Base-by-base conservation (phyloP, 2,113 vertebrate species). In the Xiphorhynchus elegans region DNA sequence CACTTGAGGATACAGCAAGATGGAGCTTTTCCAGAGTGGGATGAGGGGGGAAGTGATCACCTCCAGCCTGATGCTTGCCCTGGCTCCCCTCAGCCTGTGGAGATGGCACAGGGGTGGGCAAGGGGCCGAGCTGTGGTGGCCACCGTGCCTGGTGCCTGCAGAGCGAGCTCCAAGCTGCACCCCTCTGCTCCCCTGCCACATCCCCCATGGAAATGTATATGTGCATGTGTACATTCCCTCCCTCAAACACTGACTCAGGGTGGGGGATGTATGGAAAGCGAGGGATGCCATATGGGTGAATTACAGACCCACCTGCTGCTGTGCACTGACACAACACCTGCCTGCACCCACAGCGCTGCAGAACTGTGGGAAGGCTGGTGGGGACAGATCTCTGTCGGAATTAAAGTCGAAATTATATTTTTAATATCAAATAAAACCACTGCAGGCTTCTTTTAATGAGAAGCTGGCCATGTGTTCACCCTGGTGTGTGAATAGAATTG, bases 1-100 rank as follows among this genome's bases (percentile, higher is more conserved):
- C 29, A 4, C 29, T 10, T 17, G 33, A 79, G 40, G 39, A 13
- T 11, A 5, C 10, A 62, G 52, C 0, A 0, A 62, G 52, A 7
- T 64, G 66, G 40, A 85, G 58, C 3, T 74, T 69, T 37, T 21
- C 63, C 40, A 16, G 0, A 6, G 28, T 33, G 39, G 39, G 47
- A 59, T 31, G 53, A 87, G 26, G 49, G 50, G 26, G 62, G 76
- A 17, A 73, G 20, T 5, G 35, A 25, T 20, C 47, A 33, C 42
- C 19, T 70, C 56, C 67, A 86, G 62, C 67, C 64, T 17, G 5
- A 4, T 19, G 47, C 13, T n/a, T 2, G 3, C 35, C 59, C 40
- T 50, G 63, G 53, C 31, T 86, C 39, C 21, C 17, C 44, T 68
- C 68, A 21, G 19, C 55, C 46, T 35, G 35, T 2, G 3, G 13